phyloP scores from a whole-genome alignment of 1,140 invertebrate genomes.

The Procambarus clarkii region DNA sequence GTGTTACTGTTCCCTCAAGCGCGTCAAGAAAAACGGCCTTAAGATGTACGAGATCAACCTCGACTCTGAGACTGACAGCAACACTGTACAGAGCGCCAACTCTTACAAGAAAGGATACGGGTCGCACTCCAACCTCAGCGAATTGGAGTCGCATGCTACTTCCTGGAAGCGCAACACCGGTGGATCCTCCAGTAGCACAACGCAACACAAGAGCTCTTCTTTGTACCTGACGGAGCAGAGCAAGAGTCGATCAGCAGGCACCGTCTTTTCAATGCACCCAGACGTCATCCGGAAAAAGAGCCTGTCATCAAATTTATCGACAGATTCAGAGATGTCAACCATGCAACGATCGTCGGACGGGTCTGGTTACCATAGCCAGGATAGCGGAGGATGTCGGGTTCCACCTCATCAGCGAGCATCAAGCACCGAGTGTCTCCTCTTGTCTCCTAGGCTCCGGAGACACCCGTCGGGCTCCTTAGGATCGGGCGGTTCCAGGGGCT shows the following conservation, averaged over 20 bases:
- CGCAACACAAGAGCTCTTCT: neutral
- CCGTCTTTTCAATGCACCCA: conserved; percentile 44
- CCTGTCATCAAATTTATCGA: conserved; percentile 44
- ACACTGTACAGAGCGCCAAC: conserved; percentile 48
- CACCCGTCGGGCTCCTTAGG: conserved; percentile 61
- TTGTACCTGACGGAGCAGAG: conserved; percentile 57
- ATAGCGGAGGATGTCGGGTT: conserved; percentile 5
- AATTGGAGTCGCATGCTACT: conserved; percentile 19
- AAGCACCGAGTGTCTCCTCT: conserved; percentile 50
- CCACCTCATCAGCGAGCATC: conserved; percentile 16
- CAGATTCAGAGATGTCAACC: conserved; percentile 37
- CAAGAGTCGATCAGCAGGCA: conserved; percentile 57
- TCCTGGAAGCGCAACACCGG: conserved; percentile 39
- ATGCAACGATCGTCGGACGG: conserved; percentile 20
- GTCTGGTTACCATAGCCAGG: conserved; percentile 24
- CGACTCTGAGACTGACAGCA: conserved; percentile 75
- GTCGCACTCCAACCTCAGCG: conserved; percentile 15
- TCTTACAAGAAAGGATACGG: conserved; percentile 49
- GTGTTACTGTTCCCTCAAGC: conserved; percentile 84
- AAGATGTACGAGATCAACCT: conserved; percentile 75
- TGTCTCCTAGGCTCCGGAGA: conserved; percentile 43
- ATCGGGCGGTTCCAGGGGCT: conserved; percentile 46
- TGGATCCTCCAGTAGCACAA: neutral
- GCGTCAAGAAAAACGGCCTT: conserved; percentile 74
- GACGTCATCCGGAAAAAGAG: conserved; percentile 58